Conservation (phyloP, 2,113 vertebrate species). For the Spilogale gracilis region DNA sequence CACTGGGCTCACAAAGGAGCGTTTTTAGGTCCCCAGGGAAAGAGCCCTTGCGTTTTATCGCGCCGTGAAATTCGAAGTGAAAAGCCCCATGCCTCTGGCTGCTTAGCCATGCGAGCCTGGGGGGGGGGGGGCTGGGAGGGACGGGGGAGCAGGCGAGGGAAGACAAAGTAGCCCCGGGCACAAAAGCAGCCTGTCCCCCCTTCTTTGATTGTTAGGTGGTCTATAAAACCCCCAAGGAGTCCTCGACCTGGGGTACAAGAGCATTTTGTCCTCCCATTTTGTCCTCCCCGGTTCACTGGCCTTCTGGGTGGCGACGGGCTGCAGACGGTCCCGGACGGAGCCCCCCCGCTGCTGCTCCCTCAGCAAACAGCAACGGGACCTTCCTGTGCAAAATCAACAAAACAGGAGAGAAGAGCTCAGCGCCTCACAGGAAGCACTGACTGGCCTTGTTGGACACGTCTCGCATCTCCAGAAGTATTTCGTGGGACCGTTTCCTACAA, state of each 20-base stretch:
- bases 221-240: conserved; percentile 61
- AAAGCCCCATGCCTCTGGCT: conserved; percentile 89
- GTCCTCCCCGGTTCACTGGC: conserved; percentile 58
- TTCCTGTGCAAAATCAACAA: neutral
- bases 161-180: conserved; percentile 87
- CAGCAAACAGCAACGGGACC: neutral
- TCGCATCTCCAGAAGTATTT: accelerated
- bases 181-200: conserved; percentile 80
- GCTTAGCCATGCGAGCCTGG: conserved; percentile 88
- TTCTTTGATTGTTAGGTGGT: conserved; percentile 77
- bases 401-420: neutral
- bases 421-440: neutral
- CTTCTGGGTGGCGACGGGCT: conserved; percentile 73
- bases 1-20: conserved; percentile 88
- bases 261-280: conserved; percentile 75
- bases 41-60: conserved; percentile 92
- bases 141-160: conserved; percentile 81
- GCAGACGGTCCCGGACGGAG: conserved; percentile 42
- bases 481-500: accelerated
- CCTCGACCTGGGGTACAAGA: conserved; percentile 67
- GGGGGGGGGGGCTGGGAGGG: conserved; percentile 62
- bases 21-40: conserved; percentile 91
- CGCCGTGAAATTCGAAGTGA: conserved; percentile 93
- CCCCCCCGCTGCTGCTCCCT: conserved; percentile 50
- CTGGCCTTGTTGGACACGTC: neutral